Conservation (phyloP, 2,888 invertebrate species). For the Helobdella robusta region DNA sequence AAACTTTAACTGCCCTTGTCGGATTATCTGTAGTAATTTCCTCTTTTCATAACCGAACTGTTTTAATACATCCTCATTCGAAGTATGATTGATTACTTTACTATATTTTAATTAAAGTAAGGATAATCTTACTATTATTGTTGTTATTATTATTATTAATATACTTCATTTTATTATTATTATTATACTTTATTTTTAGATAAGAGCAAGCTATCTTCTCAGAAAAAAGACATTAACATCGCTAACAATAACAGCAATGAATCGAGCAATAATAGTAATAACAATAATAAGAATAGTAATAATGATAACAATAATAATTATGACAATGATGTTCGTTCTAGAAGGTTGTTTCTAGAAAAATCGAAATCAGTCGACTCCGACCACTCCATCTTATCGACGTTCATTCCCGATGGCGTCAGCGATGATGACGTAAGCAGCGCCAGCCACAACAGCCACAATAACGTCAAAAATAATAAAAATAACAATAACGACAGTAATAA, state of each 20-base stretch:
- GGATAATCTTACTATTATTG: no score
- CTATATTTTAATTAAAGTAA: no score
- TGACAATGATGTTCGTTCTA: neutral
- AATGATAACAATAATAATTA: neutral
- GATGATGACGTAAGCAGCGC: neutral
- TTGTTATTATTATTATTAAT: no score
- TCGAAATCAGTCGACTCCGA: slow-evolving; percentile 11
- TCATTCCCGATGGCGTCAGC: neutral
- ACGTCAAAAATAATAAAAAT: neutral
- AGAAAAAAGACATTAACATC: no score
- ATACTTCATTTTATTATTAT: no score
- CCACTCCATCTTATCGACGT: slow-evolving; percentile 3
- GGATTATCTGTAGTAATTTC: no score
- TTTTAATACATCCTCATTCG: no score
- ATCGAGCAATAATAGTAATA: slow-evolving; percentile 1
- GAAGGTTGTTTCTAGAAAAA: slow-evolving; percentile 5
- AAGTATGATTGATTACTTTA: no score
- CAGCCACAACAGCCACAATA: neutral
- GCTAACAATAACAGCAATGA: no score
- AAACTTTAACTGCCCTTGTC: no score
- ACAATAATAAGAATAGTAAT: no score
- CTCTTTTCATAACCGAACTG: no score
- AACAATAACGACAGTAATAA: neutral
- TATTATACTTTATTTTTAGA: neutral
- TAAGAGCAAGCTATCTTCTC: neutral